phyloP scores from a whole-genome alignment of 2,113 vertebrate genomes.

The Pomatorhinus ruficollis region DNA sequence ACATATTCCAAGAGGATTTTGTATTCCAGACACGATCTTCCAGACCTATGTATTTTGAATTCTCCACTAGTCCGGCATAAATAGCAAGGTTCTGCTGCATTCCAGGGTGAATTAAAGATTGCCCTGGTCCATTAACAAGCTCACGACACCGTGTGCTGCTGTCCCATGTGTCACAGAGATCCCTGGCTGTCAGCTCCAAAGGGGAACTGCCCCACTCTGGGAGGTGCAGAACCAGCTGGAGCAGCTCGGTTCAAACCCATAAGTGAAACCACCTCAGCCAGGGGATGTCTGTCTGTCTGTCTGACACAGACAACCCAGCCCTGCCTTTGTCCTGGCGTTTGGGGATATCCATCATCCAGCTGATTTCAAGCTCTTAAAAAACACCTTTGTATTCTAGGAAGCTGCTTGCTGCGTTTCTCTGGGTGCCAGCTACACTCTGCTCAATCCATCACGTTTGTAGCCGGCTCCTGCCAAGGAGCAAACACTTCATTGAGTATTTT shows the following conservation, averaged over 20 bases:
- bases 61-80: background rate
- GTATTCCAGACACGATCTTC: background rate
- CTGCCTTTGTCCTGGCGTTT: background rate
- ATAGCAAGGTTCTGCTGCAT: background rate
- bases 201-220: background rate
- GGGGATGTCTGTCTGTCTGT: rapidly evolving
- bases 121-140: background rate
- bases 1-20: background rate
- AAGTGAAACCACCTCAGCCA: background rate
- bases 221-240: background rate
- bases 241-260: rapidly evolving
- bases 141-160: background rate
- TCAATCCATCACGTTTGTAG: constrained; percentile 12
- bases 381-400: constrained; percentile 31
- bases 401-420: background rate
- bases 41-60: background rate
- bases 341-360: background rate
- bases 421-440: background rate
- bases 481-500: constrained; percentile 37
- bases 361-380: background rate
- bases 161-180: background rate
- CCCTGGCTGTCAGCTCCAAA: background rate
- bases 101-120: background rate
- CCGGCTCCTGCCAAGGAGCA: constrained; percentile 21
- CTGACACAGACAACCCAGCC: background rate